phyloP scores from a whole-genome alignment of 1,140 invertebrate genomes.

The Oedothorax gibbosus region DNA sequence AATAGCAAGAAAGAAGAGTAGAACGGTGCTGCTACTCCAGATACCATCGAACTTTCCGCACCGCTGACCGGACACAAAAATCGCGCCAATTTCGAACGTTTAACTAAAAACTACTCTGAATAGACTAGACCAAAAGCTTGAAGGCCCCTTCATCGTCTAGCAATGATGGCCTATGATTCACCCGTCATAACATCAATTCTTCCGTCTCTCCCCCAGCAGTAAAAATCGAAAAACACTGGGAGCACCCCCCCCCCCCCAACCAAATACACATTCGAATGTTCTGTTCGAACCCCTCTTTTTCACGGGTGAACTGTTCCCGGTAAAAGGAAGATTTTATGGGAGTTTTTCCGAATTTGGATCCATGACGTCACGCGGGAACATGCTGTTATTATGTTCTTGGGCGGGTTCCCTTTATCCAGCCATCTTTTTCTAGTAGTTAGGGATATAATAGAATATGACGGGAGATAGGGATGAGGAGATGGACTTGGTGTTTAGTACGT shows the following conservation, averaged over 20 bases:
- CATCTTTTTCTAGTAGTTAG: constrained; percentile 45
- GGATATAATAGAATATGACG: constrained; percentile 55
- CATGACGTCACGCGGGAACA: constrained; percentile 51
- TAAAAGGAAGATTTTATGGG: constrained; percentile 57
- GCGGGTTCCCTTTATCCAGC: constrained; percentile 29
- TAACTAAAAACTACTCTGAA: not conserved
- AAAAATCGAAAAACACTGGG: constrained; percentile 55
- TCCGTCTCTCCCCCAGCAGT: constrained; percentile 13
- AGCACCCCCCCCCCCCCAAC: constrained; percentile 18
- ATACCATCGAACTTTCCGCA: not conserved
- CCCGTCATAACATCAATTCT: constrained; percentile 55
- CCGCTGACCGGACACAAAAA: not conserved
- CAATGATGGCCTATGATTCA: constrained; percentile 55
- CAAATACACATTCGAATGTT: constrained; percentile 56
- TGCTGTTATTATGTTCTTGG: constrained; percentile 60
- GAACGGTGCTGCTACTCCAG: too few relatives aligned
- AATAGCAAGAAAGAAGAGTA: too few relatives aligned
- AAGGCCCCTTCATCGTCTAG: constrained; percentile 6
- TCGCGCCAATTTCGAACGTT: not conserved
- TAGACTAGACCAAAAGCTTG: not conserved
- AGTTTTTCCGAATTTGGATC: constrained; percentile 58
- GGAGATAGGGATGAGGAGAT: constrained; percentile 16
- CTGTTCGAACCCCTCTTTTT: constrained; percentile 29
- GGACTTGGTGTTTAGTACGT: constrained; percentile 12
- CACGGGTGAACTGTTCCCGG: constrained; percentile 36